Base-by-base conservation (phyloP, 2,797 vertebrate species). In the Chaunax sp. region DNA sequence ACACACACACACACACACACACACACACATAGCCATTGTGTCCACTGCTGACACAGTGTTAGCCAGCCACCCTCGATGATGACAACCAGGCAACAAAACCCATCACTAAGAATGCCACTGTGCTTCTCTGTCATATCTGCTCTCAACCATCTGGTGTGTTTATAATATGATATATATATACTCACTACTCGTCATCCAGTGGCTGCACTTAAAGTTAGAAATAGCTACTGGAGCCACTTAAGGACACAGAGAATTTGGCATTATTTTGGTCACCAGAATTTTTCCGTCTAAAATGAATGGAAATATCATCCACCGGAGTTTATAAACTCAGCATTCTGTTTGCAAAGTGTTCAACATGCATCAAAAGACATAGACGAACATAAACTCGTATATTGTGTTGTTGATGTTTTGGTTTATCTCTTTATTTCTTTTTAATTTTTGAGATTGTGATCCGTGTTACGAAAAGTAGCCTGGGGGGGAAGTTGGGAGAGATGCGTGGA, bases 131-230 rank as follows among this genome's bases (percentile, higher is more conserved):
- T 40, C 69, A 25, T 71, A 45, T 79, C 77, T 77, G 60, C 73
- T 68, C 71, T 66, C 68, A 52, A 69, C 70, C 80, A 81, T 89
- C 83, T 86, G 81, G 70, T 74, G 71, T 57, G 70, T 75, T 87
- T 73, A 67, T 71, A 73, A 73, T 67, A 80, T 87, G 71, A 88
- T 84, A 77, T 80, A 81, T 83, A n/a, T n/a, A n/a, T 84, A 55
- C 71, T 83, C 77, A 72, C 70, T 62, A 76, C 83, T 87, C 72
- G 66, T 79, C 78, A 75, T 66, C 76, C 81, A 77, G 58, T 53
- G 30, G 73, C 66, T 65, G 43, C 54, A 41, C 76, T 87, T 75
- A 77, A 84, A 87, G 69, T 82, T 71, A 63, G 60, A 85, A 80
- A 80, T 64, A 79, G 75, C 76, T 57, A 52, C 65, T 43, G 56